Evolutionary conservation across 2,113 vertebrate species (phyloP), one percentile per base, ranked within the genome.

Genomic region (Cynoglossus semilaevis): DNA sequence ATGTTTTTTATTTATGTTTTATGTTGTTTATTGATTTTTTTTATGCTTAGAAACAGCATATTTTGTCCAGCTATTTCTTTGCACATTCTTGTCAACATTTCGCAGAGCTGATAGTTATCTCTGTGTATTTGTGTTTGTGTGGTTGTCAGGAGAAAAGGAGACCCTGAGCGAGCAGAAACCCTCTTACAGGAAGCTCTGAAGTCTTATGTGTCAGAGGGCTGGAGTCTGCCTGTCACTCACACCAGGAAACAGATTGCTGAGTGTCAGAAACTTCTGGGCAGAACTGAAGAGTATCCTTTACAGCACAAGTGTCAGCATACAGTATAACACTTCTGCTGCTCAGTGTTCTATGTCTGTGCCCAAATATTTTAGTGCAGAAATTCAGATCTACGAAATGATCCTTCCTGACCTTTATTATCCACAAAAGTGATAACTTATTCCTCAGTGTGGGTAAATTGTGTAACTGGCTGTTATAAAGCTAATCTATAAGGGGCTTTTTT

Each of bases 201-300:
- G 83, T 97, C 90, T 0, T 99, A 96, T 58, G 89, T 94, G 51
- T 88, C 92, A 0, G 97, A 99, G 74, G 95, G 94, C 61, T 99
- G 97, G 97, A 90, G 91, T 0, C 74, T 98, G 64, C 97, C 93
- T 0, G 82, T 98, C 77, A 95, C 96, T 4, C 94, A 98, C 81
- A 99, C 95, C 0, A 91, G 96, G 73, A 96, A 93, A 70, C 95
- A 99, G 76, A 88, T 98, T 1, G 94, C 94, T 0, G 93, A 93
- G 62, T 99, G 97, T 88, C 96, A 97, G 84, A 98, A 96, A 9
- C 93, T 91, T 59, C 93, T 98, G 5, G 90, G 90, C 15, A 93
- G 93, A 66, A 89, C 90, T 0, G 93, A 96, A 65, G 94, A 95
- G 96, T 98, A 98, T 99, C 97, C 94, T 97, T 63, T n/a, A 59